Conservation (phyloP, 2,888 invertebrate species). For the Tipula helvola region DNA sequence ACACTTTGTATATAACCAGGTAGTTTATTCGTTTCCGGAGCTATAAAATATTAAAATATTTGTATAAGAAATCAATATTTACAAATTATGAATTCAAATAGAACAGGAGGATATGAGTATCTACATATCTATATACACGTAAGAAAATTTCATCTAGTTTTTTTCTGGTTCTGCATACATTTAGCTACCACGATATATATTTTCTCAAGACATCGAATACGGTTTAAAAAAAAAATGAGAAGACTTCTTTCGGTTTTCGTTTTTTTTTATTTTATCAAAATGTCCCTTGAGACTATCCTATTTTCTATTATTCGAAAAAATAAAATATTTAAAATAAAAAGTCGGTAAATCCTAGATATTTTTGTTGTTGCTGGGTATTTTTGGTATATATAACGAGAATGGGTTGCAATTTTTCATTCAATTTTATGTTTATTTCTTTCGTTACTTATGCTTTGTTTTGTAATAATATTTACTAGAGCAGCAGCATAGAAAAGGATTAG, state of each 20-base stretch:
- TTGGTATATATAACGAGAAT: not conserved
- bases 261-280: not conserved
- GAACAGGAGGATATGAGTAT: not conserved
- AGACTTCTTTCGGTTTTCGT: not conserved
- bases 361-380: not conserved
- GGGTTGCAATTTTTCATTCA: not conserved
- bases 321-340: not conserved
- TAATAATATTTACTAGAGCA: not conserved
- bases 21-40: not conserved
- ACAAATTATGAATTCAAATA: not conserved
- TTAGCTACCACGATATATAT: not conserved
- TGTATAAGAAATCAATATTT: not conserved
- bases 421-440: not conserved
- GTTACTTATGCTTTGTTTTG: not conserved
- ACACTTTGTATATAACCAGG: not conserved
- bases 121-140: not conserved
- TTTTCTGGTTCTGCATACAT: not conserved
- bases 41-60: not conserved
- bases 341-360: not conserved
- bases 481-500: not conserved
- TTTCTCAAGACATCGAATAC: not conserved
- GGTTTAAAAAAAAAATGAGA: not conserved
- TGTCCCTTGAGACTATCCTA: not conserved
- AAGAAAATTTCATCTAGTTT: not conserved
- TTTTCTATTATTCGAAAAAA: not conserved